A percentile compares a stretch with the other conserved stretches of the same genome.
These are phyloP conservation scores for Drosophila putrida DNA, from an alignment of 2,888 invertebrate genomes.

Conservation along the genomic window DNA sequence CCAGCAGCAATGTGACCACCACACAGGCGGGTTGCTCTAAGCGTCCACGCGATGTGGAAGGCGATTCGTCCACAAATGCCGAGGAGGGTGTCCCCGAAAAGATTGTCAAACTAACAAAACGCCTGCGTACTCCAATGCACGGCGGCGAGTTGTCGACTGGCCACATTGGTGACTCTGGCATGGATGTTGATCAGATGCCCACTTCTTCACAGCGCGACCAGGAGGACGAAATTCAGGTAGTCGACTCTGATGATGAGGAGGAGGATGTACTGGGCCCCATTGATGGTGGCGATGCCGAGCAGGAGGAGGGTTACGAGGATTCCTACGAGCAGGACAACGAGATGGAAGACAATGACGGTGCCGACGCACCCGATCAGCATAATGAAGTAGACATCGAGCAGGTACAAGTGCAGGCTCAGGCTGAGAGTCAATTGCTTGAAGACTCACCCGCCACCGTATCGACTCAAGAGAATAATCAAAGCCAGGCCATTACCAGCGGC, in stretches of 20 bases:
- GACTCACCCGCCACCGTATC: conserved; percentile 60
- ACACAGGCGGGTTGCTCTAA: conserved; percentile 88
- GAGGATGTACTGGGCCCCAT: conserved; percentile 83
- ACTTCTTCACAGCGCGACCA: conserved; percentile 95
- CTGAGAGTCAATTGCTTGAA: conserved; percentile 58
- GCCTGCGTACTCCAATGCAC: conserved; percentile 82
- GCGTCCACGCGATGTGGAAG: conserved; percentile 87
- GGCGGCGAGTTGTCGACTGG: conserved; percentile 81
- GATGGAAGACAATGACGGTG: conserved; percentile 87
- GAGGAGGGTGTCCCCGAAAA: conserved; percentile 85
- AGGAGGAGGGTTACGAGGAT: conserved; percentile 88
- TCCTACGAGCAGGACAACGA: conserved; percentile 86
- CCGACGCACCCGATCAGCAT: conserved; percentile 85
- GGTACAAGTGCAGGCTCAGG: conserved; percentile 86
- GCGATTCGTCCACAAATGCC: conserved; percentile 86
- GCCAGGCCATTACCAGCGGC: conserved; percentile 92
- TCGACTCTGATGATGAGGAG: conserved; percentile 92
- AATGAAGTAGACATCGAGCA: conserved; percentile 89
- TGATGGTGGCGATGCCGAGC: conserved; percentile 86
- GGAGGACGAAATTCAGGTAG: conserved; percentile 93
- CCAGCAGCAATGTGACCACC: conserved; percentile 89
- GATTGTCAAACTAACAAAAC: conserved; percentile 80
- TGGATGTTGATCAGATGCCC: conserved; percentile 92
- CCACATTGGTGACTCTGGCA: conserved; percentile 88
- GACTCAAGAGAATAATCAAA: conserved; percentile 86